Conservation (phyloP, 2,113 vertebrate species). For the Emydura subglobosa region DNA sequence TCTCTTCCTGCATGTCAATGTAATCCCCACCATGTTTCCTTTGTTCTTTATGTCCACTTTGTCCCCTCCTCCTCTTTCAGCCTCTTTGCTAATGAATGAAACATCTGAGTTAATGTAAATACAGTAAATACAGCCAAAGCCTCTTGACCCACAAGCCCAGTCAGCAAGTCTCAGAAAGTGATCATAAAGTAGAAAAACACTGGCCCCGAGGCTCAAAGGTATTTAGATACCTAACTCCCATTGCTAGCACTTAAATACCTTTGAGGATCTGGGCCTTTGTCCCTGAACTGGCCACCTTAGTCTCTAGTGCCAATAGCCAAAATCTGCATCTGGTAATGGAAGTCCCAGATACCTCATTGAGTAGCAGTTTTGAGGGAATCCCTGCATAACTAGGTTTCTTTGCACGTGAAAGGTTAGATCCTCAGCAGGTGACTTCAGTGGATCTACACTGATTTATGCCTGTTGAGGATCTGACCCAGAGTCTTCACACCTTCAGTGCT, state of each 20-base stretch:
- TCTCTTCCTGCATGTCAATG: neutral
- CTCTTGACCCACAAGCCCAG: neutral
- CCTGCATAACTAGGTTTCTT: neutral
- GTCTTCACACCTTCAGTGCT: accelerated
- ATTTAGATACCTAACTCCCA: no score
- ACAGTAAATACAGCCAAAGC: neutral
- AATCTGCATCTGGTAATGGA: neutral
- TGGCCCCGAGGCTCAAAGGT: no score
- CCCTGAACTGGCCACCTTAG: neutral
- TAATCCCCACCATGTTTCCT: neutral
- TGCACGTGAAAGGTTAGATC: neutral
- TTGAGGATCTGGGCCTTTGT: neutral
- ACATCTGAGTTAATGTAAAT: accelerated
- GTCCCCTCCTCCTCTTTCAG: neutral
- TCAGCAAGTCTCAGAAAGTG: neutral
- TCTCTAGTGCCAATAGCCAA: accelerated
- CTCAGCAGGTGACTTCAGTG: accelerated
- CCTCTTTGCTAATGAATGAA: neutral
- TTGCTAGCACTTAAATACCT: neutral
- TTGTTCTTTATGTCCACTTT: neutral
- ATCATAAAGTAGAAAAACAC: neutral
- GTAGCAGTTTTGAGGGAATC: accelerated
- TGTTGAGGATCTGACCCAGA: neutral
- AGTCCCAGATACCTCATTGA: neutral
- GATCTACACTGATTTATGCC: accelerated